A percentile compares a stretch with the other conserved stretches of the same genome.
These are phyloP conservation scores for Fulmarus glacialis DNA, from an alignment of 2,113 vertebrate genomes.

Conservation along the genomic window DNA sequence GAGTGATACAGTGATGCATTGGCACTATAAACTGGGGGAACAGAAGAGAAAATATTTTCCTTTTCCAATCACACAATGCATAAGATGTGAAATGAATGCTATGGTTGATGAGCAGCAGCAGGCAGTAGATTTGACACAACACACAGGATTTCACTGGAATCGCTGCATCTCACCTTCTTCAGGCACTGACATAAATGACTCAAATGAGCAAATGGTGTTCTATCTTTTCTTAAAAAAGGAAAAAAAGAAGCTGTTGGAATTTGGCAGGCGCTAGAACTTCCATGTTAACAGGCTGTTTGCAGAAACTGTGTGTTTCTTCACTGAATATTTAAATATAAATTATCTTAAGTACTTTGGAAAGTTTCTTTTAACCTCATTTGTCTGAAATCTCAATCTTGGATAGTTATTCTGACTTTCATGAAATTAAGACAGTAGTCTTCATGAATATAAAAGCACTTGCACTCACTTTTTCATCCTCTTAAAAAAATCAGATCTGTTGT, in stretches of 20 bases:
- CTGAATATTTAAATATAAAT: not conserved
- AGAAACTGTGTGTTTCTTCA: not conserved
- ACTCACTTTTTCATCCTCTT: not conserved
- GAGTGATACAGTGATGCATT: not conserved
- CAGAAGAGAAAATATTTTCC: constrained; percentile 11
- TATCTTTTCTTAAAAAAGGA: not conserved
- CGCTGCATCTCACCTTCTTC: not conserved
- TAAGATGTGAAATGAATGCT: not conserved
- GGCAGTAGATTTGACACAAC: not conserved
- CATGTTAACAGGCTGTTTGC: not conserved
- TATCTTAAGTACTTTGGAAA: not conserved
- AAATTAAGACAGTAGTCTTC: not conserved
- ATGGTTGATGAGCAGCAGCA: not conserved
- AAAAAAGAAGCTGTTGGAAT: not conserved
- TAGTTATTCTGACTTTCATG: not conserved
- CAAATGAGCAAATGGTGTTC: not conserved
- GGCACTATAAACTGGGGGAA: not conserved
- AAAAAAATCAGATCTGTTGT: not conserved
- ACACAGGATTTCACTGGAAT: not conserved
- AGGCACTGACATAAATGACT: not conserved
- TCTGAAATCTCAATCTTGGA: not conserved
- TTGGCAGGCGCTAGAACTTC: not conserved
- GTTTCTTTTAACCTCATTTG: not conserved
- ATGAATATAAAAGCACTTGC: not conserved
- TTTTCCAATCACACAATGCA: not conserved